These are phyloP conservation scores for Harmothoe impar DNA, from an alignment of 2,888 invertebrate genomes.

Conservation along the genomic window DNA sequence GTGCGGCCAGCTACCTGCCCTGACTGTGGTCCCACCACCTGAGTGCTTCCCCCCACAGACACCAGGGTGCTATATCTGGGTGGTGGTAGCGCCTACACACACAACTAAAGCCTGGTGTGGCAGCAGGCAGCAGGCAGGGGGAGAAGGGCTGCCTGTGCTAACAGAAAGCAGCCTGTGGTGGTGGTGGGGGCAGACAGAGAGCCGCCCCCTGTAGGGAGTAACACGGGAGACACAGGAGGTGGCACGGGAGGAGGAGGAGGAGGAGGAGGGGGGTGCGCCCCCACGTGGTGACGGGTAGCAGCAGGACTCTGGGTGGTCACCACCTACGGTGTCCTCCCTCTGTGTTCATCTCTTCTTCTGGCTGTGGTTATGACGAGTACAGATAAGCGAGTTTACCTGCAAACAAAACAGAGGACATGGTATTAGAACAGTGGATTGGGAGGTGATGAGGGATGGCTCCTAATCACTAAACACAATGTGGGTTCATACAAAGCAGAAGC, in stretches of 20 bases:
- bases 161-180: neutral
- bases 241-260: neutral
- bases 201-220: neutral
- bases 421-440: neutral
- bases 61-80: neutral
- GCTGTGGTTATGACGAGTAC: neutral
- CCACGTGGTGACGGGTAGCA: neutral
- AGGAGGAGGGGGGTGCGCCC: neutral
- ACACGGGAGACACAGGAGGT: neutral
- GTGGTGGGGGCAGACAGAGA: neutral
- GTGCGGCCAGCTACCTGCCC: constrained; percentile 1
- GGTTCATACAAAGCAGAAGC: too few species aligned
- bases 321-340: neutral
- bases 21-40: neutral
- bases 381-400: constrained; percentile 46
- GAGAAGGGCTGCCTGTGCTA: neutral
- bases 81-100: neutral
- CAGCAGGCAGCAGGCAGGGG: neutral
- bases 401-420: neutral
- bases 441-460: neutral
- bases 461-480: too few species aligned
- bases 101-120: neutral
- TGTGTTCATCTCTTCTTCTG: constrained; percentile 24
- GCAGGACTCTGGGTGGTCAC: constrained; percentile 16
- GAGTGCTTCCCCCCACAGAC: neutral